Evolutionary conservation across 2,113 vertebrate species (phyloP), one percentile per base, ranked within the genome.

Genomic region (Chaetodon trifascialis): DNA sequence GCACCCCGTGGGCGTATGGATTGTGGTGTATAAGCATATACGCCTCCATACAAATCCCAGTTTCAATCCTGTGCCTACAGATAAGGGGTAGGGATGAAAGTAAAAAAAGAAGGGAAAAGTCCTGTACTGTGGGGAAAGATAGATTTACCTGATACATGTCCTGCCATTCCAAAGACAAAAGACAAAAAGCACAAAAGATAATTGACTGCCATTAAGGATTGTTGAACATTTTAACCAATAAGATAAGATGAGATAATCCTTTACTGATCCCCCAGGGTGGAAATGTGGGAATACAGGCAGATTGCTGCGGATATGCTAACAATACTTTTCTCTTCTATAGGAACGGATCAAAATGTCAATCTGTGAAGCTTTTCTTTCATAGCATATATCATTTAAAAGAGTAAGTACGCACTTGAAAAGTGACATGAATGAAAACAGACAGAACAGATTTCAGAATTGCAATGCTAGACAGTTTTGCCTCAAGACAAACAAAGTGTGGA

Each of bases 101-200:
- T 65, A 86, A 92, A 92, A n/a, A 74, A 59, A 25, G 56, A 60
- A 23, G 60, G 73, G 59, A 79, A 58, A 86, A 83, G 55, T 94
- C 95, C 94, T 96, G 85, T 85, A 93, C 94, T 95, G 64, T 56
- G 73, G 70, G 71, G 91, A 58, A 38, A 88, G 67, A 83, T 23
- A 89, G 83, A 95, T 96, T 98, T 99, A 99, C 97, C 97, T 99
- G 95, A 94, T 97, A 96, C 95, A 98, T 96, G 96, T 99, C 97
- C 98, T 99, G 96, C 94, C 94, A 98, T 96, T 95, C 95, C 96
- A 96, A 89, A 97, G 96, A 97, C 92, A 90, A 97, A 88, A 93
- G 83, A 94, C 95, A 95, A 97, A 89, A 94, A 98, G 95, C 96
- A 99, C 94, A 97, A 97, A 95, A 97, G 91, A 97, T 92, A 97